These are phyloP conservation scores for Adrianichthys oophorus DNA, from an alignment of 2,797 vertebrate species.

Conservation along the genomic window DNA sequence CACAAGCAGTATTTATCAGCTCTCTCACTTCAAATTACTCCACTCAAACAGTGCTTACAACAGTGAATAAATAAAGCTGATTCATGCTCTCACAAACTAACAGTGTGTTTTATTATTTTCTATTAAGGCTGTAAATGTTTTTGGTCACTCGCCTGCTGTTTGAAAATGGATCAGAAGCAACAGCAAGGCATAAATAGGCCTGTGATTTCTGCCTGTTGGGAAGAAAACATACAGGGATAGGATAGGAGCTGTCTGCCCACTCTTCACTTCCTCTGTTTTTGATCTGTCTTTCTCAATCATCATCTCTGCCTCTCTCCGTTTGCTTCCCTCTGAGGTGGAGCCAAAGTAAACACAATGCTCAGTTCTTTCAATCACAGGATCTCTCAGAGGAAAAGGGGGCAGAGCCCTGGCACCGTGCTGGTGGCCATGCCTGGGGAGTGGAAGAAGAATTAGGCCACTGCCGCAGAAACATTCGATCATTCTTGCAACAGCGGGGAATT, in stretches of 20 bases:
- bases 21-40: conserved; percentile 62
- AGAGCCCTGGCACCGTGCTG: conserved; percentile 56
- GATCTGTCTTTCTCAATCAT: conserved; percentile 36
- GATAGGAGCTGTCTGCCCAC: conserved; percentile 15
- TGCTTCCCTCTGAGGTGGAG: conserved; percentile 49
- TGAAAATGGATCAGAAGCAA: conserved; percentile 32
- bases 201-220: conserved; percentile 28
- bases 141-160: conserved; percentile 45
- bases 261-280: conserved; percentile 31
- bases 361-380: conserved; percentile 70
- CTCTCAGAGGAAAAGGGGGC: conserved; percentile 75
- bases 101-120: conserved; percentile 43
- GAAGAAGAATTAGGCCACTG: conserved; percentile 65
- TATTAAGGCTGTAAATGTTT: conserved; percentile 32
- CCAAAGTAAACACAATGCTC: conserved; percentile 63
- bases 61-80: conserved; percentile 52
- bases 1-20: conserved; percentile 67
- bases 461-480: conserved; percentile 60
- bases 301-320: conserved; percentile 30
- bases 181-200: conserved; percentile 36
- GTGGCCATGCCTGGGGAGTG: conserved; percentile 48
- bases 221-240: conserved; percentile 15
- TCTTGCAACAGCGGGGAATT: conserved; percentile 57
- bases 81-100: conserved; percentile 40
- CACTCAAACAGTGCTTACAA: conserved; percentile 51